Evolutionary conservation across 2,888 invertebrate genomes (phyloP), one percentile per base, ranked within the genome.

Genomic region (Salticus scenicus): DNA sequence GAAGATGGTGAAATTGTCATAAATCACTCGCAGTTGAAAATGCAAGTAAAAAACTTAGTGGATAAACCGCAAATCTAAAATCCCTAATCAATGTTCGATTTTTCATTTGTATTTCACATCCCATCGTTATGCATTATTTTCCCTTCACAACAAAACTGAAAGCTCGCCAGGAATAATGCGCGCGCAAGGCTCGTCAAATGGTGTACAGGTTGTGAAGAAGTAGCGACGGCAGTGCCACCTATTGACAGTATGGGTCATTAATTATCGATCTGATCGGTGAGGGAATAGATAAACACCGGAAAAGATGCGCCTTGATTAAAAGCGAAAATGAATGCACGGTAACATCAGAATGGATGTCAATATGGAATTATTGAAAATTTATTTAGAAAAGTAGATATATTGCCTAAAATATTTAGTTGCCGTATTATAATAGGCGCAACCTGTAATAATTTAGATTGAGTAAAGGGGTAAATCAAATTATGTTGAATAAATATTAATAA

Each of bases 31-130:
- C 31, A 17, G 10, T 7, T 1, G 30, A 66, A 66, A 66, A 66
- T 31, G 66, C 12, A 31, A 12, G 24, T 5, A 2, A 24, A 57
- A 24, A 24, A 24, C 57, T 24, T 24, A 24, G 57, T 24, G 57
- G 57, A 42, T 64, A 74, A 74, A 63, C 57, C 57, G 14, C 17
- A 4, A 24, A n/a, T 7, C 24, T 2, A 51, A 64, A 84, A 76
- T 66, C 77, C 37, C 69, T 77, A 78, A 78, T 77, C 77, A 77
- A 84, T 84, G 83, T 84, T 84, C 83, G 83, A 84, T 84, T 84
- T 84, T 77, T 84, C 83, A 84, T 84, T 84, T 72, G 47, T 41
- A 72, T 57, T 64, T 77, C 63, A 14, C 67, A 30, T 71, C 42
- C 31, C 47, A 28, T 37, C 76, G 76, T 84, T 84, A 73, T 78